These are phyloP conservation scores for Macrobrachium rosenbergii DNA, from an alignment of 1,140 invertebrate genomes.

Conservation along the genomic window DNA sequence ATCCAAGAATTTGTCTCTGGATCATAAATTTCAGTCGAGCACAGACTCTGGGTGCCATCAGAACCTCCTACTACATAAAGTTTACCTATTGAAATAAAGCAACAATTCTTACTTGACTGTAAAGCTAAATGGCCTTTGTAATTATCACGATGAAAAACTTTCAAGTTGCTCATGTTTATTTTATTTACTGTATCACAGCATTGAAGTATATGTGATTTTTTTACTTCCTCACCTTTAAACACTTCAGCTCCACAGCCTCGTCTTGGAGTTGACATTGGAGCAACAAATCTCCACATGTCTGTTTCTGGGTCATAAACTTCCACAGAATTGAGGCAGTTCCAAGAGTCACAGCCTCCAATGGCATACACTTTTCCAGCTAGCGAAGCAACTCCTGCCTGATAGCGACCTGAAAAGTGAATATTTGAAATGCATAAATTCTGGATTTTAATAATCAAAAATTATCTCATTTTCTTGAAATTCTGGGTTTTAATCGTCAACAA, in stretches of 20 bases:
- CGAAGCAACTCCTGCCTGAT: constrained; percentile 77
- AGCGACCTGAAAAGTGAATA: constrained; percentile 75
- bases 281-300: constrained; percentile 72
- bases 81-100: constrained; percentile 71
- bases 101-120: background rate
- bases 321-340: constrained; percentile 74
- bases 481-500: no score
- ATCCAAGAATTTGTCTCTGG: constrained; percentile 76
- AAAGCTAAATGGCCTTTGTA: background rate
- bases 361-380: constrained; percentile 72
- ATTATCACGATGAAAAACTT: background rate
- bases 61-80: constrained; percentile 80
- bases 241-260: constrained; percentile 79
- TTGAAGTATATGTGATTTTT: background rate
- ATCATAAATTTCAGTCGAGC: constrained; percentile 79
- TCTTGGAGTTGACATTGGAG: constrained; percentile 78
- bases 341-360: constrained; percentile 74
- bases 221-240: constrained; percentile 73
- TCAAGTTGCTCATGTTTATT: background rate
- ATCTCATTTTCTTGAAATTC: background rate
- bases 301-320: constrained; percentile 73
- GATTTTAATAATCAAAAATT: background rate
- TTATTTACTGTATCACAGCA: background rate
- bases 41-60: constrained; percentile 80
- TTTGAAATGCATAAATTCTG: constrained; percentile 27